Percentiles rank a stretch among this genome's conserved stretches.
These are phyloP conservation scores for Gephyroberyx darwinii DNA, from an alignment of 2,797 vertebrate genomes.

Conservation along the genomic window DNA sequence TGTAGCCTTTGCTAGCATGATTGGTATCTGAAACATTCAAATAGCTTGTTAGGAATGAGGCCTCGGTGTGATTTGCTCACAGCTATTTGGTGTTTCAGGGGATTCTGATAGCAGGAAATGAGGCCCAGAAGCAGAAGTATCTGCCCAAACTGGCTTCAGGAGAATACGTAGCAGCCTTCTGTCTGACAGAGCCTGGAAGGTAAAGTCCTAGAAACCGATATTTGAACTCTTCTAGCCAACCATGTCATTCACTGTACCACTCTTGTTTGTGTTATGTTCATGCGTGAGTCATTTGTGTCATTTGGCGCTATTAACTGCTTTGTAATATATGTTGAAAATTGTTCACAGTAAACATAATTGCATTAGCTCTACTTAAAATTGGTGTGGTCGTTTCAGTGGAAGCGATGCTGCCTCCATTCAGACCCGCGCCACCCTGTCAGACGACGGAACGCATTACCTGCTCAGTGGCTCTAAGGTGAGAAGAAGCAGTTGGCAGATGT, in stretches of 20 bases:
- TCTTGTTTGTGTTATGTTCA: neutral
- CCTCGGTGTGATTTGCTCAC: conserved; percentile 16
- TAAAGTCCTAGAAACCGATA: conserved; percentile 56
- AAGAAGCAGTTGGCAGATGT: fast-evolving
- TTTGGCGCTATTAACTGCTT: neutral
- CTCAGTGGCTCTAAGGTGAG: conserved; percentile 93
- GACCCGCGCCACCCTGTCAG: conserved; percentile 86
- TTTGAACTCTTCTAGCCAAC: neutral
- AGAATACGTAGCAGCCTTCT: conserved; percentile 94
- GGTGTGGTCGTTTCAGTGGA: conserved; percentile 79
- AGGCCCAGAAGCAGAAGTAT: conserved; percentile 94
- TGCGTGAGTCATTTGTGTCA: neutral
- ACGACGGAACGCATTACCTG: conserved; percentile 88
- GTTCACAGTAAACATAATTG: neutral
- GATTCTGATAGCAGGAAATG: conserved; percentile 90
- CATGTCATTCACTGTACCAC: neutral
- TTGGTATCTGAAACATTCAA: neutral
- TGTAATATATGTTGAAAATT: neutral
- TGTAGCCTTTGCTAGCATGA: neutral
- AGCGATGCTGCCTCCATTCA: conserved; percentile 95
- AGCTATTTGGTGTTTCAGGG: conserved; percentile 81
- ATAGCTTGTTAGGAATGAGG: neutral
- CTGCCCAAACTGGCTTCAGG: conserved; percentile 91
- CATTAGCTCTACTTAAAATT: neutral
- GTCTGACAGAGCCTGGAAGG: conserved; percentile 95